phyloP scores from a whole-genome alignment of 2,888 invertebrate genomes.

The Euzetes globulus region DNA sequence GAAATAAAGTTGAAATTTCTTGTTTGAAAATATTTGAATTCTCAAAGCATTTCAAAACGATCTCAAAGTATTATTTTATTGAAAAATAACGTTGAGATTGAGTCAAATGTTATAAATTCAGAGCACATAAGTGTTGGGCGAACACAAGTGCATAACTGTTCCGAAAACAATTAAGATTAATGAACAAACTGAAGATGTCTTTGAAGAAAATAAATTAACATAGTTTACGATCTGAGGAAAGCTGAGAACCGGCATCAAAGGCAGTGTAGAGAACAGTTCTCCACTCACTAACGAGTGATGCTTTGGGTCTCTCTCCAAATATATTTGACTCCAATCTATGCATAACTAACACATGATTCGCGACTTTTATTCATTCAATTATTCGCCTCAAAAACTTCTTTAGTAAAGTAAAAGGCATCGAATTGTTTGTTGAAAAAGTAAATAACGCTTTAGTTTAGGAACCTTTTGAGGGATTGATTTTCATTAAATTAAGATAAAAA shows the following conservation, averaged over 20 bases:
- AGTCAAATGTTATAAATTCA: too few species aligned
- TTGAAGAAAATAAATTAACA: slow-evolving; percentile 20
- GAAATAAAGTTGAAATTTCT: not conserved
- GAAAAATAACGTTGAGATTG: too few species aligned
- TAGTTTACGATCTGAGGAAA: slow-evolving; percentile 5
- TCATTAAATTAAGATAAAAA: slow-evolving; percentile 13
- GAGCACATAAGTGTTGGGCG: not conserved
- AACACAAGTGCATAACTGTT: not conserved
- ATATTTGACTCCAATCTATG: not conserved
- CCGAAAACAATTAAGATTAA: slow-evolving; percentile 29
- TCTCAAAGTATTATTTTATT: too few species aligned
- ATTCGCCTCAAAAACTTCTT: not conserved
- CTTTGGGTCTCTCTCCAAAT: not conserved
- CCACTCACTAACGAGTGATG: not conserved
- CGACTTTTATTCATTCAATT: not conserved
- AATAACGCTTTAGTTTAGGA: not conserved
- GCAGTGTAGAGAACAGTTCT: not conserved
- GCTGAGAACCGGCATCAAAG: not conserved
- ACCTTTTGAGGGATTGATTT: not conserved
- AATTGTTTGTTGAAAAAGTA: slow-evolving; percentile 6
- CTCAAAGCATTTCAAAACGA: too few species aligned
- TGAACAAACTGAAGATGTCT: not conserved
- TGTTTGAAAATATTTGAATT: too few species aligned
- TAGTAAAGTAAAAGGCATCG: not conserved
- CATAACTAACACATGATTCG: slow-evolving; percentile 12